Conservation (phyloP, 1,140 invertebrate species). For the Heliconius hermathena region DNA sequence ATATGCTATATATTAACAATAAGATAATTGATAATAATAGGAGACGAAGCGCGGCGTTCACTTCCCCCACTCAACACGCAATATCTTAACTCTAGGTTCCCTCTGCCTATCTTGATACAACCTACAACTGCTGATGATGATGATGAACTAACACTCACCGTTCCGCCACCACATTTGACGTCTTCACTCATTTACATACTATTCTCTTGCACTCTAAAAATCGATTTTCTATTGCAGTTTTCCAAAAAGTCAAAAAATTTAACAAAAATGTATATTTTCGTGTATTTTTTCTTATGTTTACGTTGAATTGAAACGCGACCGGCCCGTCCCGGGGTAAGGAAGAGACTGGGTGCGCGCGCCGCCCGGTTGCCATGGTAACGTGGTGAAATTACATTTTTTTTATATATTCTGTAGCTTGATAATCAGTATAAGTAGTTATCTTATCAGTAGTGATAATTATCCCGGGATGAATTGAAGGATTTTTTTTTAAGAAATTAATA, state of each 20-base stretch:
- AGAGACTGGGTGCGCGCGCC: constrained; percentile 70
- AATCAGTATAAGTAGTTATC: neutral
- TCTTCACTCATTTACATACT: constrained; percentile 55
- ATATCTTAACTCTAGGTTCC: neutral
- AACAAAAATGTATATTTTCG: neutral
- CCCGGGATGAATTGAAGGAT: neutral
- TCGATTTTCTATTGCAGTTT: neutral
- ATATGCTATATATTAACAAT: too few relatives aligned
- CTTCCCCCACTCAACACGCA: neutral
- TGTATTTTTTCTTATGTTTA: constrained; percentile 42
- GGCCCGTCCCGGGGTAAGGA: constrained; percentile 45
- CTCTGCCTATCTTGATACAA: neutral
- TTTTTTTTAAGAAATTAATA: neutral
- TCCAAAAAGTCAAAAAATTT: neutral
- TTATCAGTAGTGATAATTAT: constrained; percentile 1
- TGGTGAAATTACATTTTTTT: constrained; percentile 29
- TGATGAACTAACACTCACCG: constrained; percentile 45
- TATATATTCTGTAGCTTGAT: neutral
- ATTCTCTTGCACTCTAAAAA: neutral
- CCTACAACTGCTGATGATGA: neutral
- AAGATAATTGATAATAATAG: too few relatives aligned
- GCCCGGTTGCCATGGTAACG: constrained; percentile 59
- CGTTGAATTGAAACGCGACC: constrained; percentile 49
- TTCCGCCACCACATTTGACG: constrained; percentile 52
- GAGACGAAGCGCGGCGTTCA: neutral